phyloP scores from a whole-genome alignment of 2,888 invertebrate genomes.

The Molorchus minor region DNA sequence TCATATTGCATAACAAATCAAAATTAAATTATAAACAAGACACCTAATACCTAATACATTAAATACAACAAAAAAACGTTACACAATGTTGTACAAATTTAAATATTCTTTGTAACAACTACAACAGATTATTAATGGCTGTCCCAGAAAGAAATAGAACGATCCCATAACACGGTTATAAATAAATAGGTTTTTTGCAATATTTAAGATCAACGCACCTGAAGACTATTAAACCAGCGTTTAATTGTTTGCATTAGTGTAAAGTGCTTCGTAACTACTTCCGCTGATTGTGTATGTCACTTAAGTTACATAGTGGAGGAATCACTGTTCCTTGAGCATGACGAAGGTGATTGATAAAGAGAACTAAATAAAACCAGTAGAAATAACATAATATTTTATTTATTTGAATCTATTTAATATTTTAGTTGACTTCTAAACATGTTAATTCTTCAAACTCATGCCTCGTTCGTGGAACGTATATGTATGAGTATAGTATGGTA shows the following conservation, averaged over 20 bases:
- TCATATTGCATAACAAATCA: no score
- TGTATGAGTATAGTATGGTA: no score
- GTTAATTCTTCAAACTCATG: no score
- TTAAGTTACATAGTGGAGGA: slow-evolving; percentile 50
- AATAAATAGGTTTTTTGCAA: slow-evolving; percentile 28
- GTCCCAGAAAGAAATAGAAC: neutral
- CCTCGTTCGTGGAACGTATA: no score
- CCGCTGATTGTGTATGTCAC: slow-evolving; percentile 53
- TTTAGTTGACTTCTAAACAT: no score
- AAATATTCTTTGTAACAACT: no score
- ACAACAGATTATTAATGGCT: neutral
- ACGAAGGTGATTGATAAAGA: slow-evolving; percentile 40
- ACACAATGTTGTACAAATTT: no score
- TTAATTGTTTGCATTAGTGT: slow-evolving; percentile 49
- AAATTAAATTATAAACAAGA: no score
- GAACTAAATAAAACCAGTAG: slow-evolving; percentile 10
- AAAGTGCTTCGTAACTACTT: slow-evolving; percentile 50
- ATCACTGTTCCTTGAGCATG: slow-evolving; percentile 50
- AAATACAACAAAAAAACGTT: no score
- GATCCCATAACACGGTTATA: neutral
- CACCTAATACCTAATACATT: no score
- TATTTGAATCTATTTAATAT: no score
- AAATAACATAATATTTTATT: neutral
- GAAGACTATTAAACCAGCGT: slow-evolving; percentile 40
- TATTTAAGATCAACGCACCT: slow-evolving; percentile 45